Evolutionary conservation across 2,888 invertebrate genomes (phyloP), one percentile per base, ranked within the genome.

Genomic region (Desoria tigrina): DNA sequence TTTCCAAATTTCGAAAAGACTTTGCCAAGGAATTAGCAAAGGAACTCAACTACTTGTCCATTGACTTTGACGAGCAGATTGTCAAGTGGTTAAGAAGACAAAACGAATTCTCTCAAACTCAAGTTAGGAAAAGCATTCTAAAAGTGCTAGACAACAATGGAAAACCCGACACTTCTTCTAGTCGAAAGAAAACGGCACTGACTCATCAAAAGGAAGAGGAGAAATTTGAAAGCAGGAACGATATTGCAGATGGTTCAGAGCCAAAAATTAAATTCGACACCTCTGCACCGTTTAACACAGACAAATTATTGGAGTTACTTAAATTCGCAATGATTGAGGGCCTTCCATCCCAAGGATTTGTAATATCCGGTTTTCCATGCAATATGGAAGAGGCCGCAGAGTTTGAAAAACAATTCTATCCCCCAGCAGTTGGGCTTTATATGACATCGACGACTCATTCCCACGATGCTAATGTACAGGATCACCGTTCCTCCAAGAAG

Each of bases 241-340:
- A 24, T 1, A 4, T 27, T 23, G 32, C 6, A 16, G 16, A 45
- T 21, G 45, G 6, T 21, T 18, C 6, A 18, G 45, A 6, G 6
- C 21, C 45, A 16, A 45, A 45, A 45, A 45, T 45, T 18, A 45
- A 45, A 18, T 65, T 62, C 24, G 63, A 66, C 27, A 65, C 62
- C 6, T 62, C 67, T 3, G 1, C 60, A 11, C 63, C 63, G 1
- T 42, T 67, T 2, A 62, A 56, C 7, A 51, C 67, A 11, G 58
- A 66, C 16, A 71, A 69, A 59, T 62, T 73, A 26, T 32, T 73
- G 37, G 71, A 73, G 27, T 59, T 73, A 21, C 62, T 68, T 32
- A 69, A 69, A 57, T 69, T 69, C 28, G 71, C 73, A 11, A 73
- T 73, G 73, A 53, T 66, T 6, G 73, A 73, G 39, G 49, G 59